Conservation (phyloP, 2,797 vertebrate genomes). For the Arctocebus calabarensis region DNA sequence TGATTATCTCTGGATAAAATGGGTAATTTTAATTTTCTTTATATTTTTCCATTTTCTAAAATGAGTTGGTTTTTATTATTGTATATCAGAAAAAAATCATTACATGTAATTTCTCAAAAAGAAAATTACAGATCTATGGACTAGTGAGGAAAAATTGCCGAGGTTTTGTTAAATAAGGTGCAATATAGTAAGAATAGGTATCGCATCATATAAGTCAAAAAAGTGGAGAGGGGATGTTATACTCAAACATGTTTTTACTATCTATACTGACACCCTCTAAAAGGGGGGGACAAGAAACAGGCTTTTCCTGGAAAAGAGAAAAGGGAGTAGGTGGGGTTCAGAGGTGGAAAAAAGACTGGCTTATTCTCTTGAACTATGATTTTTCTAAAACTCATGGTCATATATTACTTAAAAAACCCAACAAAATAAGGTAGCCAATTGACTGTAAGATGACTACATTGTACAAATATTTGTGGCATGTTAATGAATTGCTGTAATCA, state of each 20-base stretch:
- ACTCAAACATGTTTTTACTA: no score
- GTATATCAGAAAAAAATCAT: background rate
- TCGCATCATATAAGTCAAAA: no score
- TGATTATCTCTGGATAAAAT: background rate
- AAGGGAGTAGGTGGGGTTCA: background rate
- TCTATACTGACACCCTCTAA: background rate
- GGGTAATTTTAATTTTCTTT: background rate
- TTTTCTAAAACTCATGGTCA: background rate
- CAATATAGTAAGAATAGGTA: background rate
- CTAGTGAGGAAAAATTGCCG: background rate
- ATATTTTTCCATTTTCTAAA: conserved; percentile 35
- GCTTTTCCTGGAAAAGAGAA: background rate
- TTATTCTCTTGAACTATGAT: background rate
- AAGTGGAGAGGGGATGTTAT: background rate
- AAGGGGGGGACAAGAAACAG: background rate
- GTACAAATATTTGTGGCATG: background rate
- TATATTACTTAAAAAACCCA: background rate
- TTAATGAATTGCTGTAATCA: background rate
- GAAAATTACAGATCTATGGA: background rate
- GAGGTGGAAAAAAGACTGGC: background rate
- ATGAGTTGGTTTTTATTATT: background rate
- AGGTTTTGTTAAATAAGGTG: background rate
- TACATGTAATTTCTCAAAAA: background rate
- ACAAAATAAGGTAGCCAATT: background rate
- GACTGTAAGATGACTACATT: background rate